Conservation (phyloP, 1,140 invertebrate genomes). For the Drosophila aff. region DNA sequence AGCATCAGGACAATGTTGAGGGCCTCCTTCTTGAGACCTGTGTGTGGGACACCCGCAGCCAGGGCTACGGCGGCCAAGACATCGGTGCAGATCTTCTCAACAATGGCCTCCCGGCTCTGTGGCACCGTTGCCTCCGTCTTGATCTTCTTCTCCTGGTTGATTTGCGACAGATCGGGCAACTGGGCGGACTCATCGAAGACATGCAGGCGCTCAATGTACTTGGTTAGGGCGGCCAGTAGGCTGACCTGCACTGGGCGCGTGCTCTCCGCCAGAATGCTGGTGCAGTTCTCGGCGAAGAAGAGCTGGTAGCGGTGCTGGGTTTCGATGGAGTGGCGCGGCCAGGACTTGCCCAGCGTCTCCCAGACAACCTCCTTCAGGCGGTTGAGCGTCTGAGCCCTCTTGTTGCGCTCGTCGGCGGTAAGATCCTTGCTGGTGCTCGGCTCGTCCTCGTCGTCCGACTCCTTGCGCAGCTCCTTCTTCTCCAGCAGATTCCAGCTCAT, state of each 20-base stretch:
- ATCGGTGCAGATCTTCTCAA: slow-evolving; percentile 80
- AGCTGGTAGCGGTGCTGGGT: slow-evolving; percentile 91
- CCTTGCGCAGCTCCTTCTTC: slow-evolving; percentile 85
- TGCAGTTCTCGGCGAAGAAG: slow-evolving; percentile 90
- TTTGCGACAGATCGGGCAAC: slow-evolving; percentile 66
- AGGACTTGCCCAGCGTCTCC: slow-evolving; percentile 92
- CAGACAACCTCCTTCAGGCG: slow-evolving; percentile 91
- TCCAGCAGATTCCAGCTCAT: slow-evolving; percentile 89
- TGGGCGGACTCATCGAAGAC: slow-evolving; percentile 86
- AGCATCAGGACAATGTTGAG: slow-evolving; percentile 91
- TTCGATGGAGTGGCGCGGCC: slow-evolving; percentile 88
- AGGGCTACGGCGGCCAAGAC: slow-evolving; percentile 87
- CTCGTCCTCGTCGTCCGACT: slow-evolving; percentile 72
- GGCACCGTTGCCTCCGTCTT: slow-evolving; percentile 63
- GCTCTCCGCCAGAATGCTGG: slow-evolving; percentile 88
- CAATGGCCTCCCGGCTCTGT: slow-evolving; percentile 68
- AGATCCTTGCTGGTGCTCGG: slow-evolving; percentile 84
- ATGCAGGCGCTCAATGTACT: slow-evolving; percentile 89
- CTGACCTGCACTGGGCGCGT: slow-evolving; percentile 91
- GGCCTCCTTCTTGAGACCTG: slow-evolving; percentile 91
- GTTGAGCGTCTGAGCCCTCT: slow-evolving; percentile 88
- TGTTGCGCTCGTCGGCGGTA: slow-evolving; percentile 87
- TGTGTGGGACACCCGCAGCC: slow-evolving; percentile 90
- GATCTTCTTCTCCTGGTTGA: slow-evolving; percentile 73
- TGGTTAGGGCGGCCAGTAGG: slow-evolving; percentile 89